Evolutionary conservation across 2,113 vertebrate species (phyloP).

Genomic region (Dicerorhinus sumatrensis): DNA sequence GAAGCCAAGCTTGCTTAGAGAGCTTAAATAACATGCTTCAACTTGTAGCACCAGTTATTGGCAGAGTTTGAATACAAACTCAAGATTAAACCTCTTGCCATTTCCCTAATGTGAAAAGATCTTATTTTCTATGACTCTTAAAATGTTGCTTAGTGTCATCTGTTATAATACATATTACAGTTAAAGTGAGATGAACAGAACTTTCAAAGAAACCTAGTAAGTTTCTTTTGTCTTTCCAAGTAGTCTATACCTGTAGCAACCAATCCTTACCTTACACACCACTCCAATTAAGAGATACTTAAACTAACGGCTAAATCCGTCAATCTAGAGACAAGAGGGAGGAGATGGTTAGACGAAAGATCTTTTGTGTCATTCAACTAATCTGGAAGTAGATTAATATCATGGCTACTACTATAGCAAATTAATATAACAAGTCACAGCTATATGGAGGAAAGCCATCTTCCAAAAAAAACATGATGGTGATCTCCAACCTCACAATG

Average conservation of each 20-base stretch:
- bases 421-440: not conserved
- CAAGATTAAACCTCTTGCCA: not conserved
- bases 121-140: not conserved
- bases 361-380: not conserved
- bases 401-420: not conserved
- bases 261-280: not conserved
- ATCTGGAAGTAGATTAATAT: not conserved
- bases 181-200: not conserved
- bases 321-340: not conserved
- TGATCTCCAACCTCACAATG: not conserved
- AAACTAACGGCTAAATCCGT: not conserved
- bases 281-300: not conserved
- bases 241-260: not conserved
- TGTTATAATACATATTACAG: not conserved
- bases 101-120: not conserved
- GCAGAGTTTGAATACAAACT: not conserved
- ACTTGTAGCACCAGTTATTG: not conserved
- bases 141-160: not conserved
- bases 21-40: not conserved
- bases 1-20: not conserved
- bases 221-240: slow-evolving; percentile 50
- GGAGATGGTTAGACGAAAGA: not conserved
- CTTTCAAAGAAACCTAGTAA: not conserved
- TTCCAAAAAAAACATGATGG: not conserved
- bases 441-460: not conserved